Conservation (phyloP, 2,113 vertebrate genomes). For the Variabilichromis moorii region DNA sequence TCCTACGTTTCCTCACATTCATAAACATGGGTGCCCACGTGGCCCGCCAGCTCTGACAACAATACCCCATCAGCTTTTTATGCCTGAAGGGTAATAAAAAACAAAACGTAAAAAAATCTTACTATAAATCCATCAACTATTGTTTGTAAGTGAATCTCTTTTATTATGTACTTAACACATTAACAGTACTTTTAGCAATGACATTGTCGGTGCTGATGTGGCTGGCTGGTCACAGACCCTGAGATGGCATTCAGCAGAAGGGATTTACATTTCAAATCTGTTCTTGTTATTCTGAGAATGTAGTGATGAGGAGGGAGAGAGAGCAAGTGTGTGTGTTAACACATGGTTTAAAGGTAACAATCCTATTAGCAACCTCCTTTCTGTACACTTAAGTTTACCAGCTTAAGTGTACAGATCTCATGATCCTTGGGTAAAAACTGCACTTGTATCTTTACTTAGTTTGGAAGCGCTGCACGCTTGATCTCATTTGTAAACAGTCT, state of each 20-base stretch:
- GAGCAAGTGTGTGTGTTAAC: not conserved
- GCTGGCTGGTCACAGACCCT: not conserved
- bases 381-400: not conserved
- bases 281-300: conserved; percentile 17
- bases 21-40: not conserved
- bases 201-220: not conserved
- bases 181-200: not conserved
- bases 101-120: not conserved
- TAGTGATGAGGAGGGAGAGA: not conserved
- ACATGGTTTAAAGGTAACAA: conserved; percentile 22
- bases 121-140: not conserved
- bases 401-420: not conserved
- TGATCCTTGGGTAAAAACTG: not conserved
- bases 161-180: not conserved
- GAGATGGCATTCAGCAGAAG: not conserved
- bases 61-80: not conserved
- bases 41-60: not conserved
- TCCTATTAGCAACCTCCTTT: conserved; percentile 36
- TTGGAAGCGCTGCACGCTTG: not conserved
- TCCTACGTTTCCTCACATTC: not conserved
- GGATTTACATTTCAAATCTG: conserved; percentile 45
- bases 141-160: not conserved
- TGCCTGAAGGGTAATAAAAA: not conserved
- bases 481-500: not conserved
- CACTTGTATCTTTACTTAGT: not conserved